phyloP scores from a whole-genome alignment of 2,888 invertebrate species.

The Spilarctia lutea region DNA sequence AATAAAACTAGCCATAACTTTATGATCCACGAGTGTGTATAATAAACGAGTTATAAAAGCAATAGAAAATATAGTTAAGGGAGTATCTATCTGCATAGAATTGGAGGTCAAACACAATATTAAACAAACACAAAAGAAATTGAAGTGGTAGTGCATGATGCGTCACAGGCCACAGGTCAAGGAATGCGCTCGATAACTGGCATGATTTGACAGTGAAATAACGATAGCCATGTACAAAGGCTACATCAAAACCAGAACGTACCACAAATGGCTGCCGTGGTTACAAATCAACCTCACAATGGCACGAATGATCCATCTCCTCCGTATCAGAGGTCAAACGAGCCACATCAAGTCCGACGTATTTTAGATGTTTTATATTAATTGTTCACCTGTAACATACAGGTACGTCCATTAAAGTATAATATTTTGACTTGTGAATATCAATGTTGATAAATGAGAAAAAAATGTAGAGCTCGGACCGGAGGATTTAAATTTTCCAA shows the following conservation, averaged over 20 bases:
- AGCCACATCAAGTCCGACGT: conserved; percentile 38
- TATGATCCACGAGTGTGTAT: not conserved
- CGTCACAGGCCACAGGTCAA: conserved; percentile 71
- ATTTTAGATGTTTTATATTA: conserved; percentile 1
- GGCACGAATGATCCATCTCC: conserved; percentile 72
- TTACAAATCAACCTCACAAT: conserved; percentile 71
- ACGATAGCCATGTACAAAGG: conserved; percentile 61
- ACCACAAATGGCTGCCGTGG: conserved; percentile 60
- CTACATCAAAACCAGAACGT: conserved; percentile 56
- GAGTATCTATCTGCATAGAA: not conserved
- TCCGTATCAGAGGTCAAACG: conserved; percentile 68
- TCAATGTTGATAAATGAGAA: not conserved
- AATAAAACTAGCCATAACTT: not conserved
- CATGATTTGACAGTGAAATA: conserved; percentile 81
- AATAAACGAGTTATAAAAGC: conserved; percentile 1
- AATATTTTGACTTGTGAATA: not conserved
- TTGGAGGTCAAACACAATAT: conserved; percentile 17
- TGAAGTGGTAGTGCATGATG: conserved; percentile 66
- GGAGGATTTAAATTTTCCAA: not conserved
- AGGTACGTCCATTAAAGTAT: not conserved
- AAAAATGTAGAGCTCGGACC: not conserved
- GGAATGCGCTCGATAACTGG: conserved; percentile 76
- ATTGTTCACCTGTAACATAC: conserved; percentile 2
- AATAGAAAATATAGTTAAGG: not conserved
- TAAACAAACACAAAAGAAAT: conserved; percentile 54